These are phyloP conservation scores for Ficedula albicollis DNA, from an alignment of 2,797 vertebrate genomes.

Conservation along the genomic window DNA sequence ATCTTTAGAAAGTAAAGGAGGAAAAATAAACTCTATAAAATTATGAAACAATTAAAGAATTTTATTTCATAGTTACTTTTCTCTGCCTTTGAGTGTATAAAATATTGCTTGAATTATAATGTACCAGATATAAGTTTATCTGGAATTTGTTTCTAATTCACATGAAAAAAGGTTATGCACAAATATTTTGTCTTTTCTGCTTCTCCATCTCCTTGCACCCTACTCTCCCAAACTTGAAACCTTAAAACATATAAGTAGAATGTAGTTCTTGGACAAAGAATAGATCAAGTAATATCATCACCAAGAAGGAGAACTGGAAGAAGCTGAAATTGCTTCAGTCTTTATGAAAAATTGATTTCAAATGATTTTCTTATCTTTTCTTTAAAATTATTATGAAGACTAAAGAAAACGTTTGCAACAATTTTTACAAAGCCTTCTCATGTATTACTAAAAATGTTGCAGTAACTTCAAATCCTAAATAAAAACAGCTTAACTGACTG, in stretches of 20 bases:
- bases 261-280: neutral
- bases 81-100: neutral
- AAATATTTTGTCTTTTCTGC: neutral
- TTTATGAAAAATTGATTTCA: neutral
- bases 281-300: neutral
- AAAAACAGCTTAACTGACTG: neutral
- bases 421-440: accelerated
- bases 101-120: neutral
- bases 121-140: neutral
- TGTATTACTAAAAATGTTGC: neutral
- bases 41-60: neutral
- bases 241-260: neutral
- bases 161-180: neutral
- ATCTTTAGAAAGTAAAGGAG: neutral
- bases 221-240: neutral
- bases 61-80: neutral
- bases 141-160: neutral
- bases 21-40: neutral
- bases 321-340: neutral
- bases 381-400: neutral
- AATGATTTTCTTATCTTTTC: neutral
- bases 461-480: neutral
- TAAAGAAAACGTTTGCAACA: neutral
- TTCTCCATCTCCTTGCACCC: accelerated
- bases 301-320: neutral